Evolutionary conservation across 2,888 invertebrate species (phyloP), one percentile per base, ranked within the genome.

Genomic region (Campoletis raptor): DNA sequence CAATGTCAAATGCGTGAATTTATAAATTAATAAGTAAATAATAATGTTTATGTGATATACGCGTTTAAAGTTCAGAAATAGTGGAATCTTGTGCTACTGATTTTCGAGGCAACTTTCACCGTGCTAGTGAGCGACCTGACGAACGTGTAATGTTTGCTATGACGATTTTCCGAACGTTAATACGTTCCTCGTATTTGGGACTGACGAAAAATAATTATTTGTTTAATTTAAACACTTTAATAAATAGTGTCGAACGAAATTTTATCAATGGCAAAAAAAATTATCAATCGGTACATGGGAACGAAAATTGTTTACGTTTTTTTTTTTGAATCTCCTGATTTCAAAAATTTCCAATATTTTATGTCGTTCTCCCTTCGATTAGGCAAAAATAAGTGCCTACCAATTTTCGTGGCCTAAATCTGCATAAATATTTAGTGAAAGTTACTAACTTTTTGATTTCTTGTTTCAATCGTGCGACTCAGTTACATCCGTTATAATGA

Each of bases 91-190:
- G 30, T 40, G 66, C 7, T 45, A 18, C 36, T 36, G 77, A 64
- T 72, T 61, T 66, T 69, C 61, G 52, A 64, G 40, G 61, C 42
- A 83, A 83, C 83, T 83, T 83, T 83, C 83, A 83, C 83, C 83
- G 77, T 24, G 77, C 61, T 18, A 61, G 45, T 40, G 30, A 72
- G 72, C 12, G 61, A 61, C 0, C 76, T 40, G 76, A 57, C 8
- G 42, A 36, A 77, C 48, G 77, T 72, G 72, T 48, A 72, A 78
- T 18, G 37, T 52, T 40, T 67, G 67, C 18, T 78, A 37, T 9
- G 40, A 69, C 40, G 67, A 54, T 67, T 48, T 48, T 48, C 36
- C 15, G 18, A 66, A 40, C 21, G n/a, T n/a, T n/a, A n/a, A n/a
- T n/a, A n/a, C n/a, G n/a, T n/a, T n/a, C n/a, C n/a, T n/a, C n/a